Conservation (phyloP, 2,888 invertebrate genomes). For the Acleris emargana region DNA sequence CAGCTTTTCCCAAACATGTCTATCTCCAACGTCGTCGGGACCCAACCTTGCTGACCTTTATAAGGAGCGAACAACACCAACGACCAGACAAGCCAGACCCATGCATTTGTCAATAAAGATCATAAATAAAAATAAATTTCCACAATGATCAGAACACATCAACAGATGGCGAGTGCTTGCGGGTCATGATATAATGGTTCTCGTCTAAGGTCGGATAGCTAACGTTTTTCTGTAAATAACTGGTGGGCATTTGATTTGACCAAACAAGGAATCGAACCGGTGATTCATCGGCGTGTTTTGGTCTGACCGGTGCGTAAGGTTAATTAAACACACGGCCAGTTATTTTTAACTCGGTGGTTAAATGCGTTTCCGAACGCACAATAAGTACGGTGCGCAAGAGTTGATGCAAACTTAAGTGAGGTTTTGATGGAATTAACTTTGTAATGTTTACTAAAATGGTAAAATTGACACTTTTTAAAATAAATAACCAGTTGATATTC, state of each 20-base stretch:
- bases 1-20: slow-evolving; percentile 33
- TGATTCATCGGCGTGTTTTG: slow-evolving; percentile 32
- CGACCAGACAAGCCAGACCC: slow-evolving; percentile 44
- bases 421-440: neutral
- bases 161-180: slow-evolving; percentile 30
- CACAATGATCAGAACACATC: slow-evolving; percentile 28
- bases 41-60: slow-evolving; percentile 61
- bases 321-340: slow-evolving; percentile 35
- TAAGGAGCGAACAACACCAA: slow-evolving; percentile 50
- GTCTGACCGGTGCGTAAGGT: slow-evolving; percentile 31
- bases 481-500: no score
- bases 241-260: slow-evolving; percentile 58
- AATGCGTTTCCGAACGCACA: slow-evolving; percentile 26
- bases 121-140: slow-evolving; percentile 35
- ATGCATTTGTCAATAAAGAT: slow-evolving; percentile 34
- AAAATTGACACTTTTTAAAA: no score
- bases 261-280: slow-evolving; percentile 50
- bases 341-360: slow-evolving; percentile 36
- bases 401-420: neutral
- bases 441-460: no score
- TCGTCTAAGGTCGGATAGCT: slow-evolving; percentile 50
- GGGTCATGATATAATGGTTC: slow-evolving; percentile 28
- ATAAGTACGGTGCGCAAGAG: neutral
- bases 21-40: slow-evolving; percentile 38
- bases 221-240: slow-evolving; percentile 52